Percentiles rank a stretch among this genome's conserved stretches.
Conservation (phyloP, 2,888 invertebrate species). For the Tipula lateralis region DNA sequence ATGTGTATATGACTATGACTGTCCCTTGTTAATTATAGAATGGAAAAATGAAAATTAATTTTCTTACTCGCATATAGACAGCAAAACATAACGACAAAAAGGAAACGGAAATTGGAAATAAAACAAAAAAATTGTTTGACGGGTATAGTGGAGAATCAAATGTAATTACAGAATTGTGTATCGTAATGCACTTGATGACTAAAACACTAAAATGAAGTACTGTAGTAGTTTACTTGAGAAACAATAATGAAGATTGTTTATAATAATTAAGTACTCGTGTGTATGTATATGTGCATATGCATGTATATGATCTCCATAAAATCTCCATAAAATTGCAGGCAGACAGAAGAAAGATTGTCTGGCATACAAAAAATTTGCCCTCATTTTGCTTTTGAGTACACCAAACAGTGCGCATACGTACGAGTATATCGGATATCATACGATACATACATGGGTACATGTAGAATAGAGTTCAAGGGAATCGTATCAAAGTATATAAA, state of each 20-base stretch:
- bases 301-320: no score
- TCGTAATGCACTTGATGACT: neutral
- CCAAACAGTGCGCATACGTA: neutral
- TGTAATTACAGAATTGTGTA: neutral
- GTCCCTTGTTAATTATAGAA: neutral
- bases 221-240: neutral
- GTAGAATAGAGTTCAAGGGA: neutral
- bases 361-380: neutral
- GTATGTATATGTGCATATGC: neutral
- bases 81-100: neutral
- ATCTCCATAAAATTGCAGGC: no score
- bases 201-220: neutral
- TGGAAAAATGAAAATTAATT: slow-evolving; percentile 7
- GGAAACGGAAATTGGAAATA: slow-evolving; percentile 12
- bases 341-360: neutral
- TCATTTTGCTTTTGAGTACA: neutral
- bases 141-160: neutral
- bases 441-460: neutral
- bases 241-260: neutral
- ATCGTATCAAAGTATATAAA: neutral
- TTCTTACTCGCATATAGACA: neutral
- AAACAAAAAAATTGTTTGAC: neutral
- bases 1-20: neutral
- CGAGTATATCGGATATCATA: neutral
- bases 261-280: neutral